phyloP scores from a whole-genome alignment of 35 echinoderm and acorn worm genomes.

The Apostichopus californicus region DNA sequence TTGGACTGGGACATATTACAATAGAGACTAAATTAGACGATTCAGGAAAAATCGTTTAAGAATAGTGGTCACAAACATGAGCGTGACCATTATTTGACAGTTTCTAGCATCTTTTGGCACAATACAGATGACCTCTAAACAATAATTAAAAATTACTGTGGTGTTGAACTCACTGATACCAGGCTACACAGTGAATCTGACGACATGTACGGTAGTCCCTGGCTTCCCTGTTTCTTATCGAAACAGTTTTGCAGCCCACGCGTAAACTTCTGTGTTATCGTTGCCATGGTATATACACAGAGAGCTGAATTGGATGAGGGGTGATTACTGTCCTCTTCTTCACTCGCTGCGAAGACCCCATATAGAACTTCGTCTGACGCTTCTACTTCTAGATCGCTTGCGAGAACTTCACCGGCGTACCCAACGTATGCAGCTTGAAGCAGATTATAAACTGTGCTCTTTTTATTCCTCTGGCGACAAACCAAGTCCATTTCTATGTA shows the following conservation, averaged over 20 bases:
- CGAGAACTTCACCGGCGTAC: conserved; percentile 31
- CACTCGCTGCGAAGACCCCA: conserved; percentile 62
- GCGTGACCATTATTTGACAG: too few species aligned
- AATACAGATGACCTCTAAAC: too few species aligned
- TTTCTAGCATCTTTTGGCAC: too few species aligned
- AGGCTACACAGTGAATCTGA: not conserved
- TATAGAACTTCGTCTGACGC: conserved; percentile 57
- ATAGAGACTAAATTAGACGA: too few species aligned
- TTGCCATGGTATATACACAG: conserved; percentile 61
- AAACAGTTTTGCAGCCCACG: conserved; percentile 63
- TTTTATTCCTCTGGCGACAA: conserved; percentile 16
- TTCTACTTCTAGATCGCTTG: not conserved
- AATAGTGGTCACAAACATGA: too few species aligned
- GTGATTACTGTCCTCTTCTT: not conserved
- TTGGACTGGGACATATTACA: too few species aligned
- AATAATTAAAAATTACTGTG: too few species aligned
- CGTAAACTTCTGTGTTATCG: conserved; percentile 39
- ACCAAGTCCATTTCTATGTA: conserved; percentile 68
- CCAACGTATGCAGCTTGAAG: conserved; percentile 74
- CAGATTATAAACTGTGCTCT: conserved; percentile 50
- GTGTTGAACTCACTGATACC: not conserved
- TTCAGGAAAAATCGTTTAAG: too few species aligned
- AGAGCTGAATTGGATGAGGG: conserved; percentile 56
- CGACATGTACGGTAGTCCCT: conserved; percentile 59
- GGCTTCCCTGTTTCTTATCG: not conserved